These are phyloP conservation scores for Aplysia californica DNA, from an alignment of 1,140 invertebrate species.

Conservation along the genomic window DNA sequence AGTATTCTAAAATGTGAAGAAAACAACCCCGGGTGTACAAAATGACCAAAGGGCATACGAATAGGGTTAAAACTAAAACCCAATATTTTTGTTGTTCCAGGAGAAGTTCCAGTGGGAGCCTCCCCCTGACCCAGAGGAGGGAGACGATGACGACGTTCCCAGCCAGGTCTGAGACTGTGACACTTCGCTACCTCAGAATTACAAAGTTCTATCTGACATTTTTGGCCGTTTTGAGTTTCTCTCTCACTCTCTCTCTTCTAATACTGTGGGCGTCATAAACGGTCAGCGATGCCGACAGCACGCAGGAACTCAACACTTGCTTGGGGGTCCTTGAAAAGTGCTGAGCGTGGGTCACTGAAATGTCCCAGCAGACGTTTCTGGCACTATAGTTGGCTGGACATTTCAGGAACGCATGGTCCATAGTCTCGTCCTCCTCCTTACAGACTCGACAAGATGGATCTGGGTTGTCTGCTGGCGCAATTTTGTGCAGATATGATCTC, in stretches of 20 bases:
- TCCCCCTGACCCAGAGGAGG: slow-evolving; percentile 47
- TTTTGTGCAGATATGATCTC: too few species aligned
- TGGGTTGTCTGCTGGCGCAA: too few species aligned
- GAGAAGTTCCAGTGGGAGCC: slow-evolving; percentile 54
- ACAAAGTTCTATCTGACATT: neutral
- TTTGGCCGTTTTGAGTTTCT: neutral
- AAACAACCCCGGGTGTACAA: too few species aligned
- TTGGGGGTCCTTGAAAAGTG: neutral
- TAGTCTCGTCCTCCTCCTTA: too few species aligned
- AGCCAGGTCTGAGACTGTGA: slow-evolving; percentile 7
- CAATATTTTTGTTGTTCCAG: slow-evolving; percentile 27
- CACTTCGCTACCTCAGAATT: neutral
- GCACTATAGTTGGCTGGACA: too few species aligned
- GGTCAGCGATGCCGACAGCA: neutral
- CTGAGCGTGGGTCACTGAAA: neutral
- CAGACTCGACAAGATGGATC: too few species aligned
- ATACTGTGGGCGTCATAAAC: neutral
- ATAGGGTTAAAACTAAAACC: neutral
- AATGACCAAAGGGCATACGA: neutral
- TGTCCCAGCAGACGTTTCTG: too few species aligned
- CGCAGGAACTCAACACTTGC: too few species aligned
- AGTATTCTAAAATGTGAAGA: too few species aligned
- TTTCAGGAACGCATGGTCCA: too few species aligned
- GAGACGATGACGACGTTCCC: slow-evolving; percentile 36
- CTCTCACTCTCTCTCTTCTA: neutral